Base-by-base conservation (phyloP, 2,888 invertebrate genomes). In the Osmoderma eremita region DNA sequence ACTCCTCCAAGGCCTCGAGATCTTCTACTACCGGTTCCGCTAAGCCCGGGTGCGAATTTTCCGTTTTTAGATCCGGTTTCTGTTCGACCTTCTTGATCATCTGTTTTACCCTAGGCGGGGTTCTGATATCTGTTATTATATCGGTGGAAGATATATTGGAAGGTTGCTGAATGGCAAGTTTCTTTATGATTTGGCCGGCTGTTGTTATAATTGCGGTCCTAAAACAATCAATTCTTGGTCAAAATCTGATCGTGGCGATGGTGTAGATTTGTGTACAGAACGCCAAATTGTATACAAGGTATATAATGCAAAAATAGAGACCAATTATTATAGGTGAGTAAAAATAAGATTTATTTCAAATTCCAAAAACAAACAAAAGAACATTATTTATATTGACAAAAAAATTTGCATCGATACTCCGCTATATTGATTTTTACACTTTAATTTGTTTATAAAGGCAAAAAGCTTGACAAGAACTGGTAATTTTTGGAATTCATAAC, bases 71-170 rank as follows among this genome's bases (percentile, higher is more conserved):
- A 10, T 79, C 75, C 58, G 15, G 6, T 65, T 67, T 68, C 36
- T 66, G 18, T 65, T 64, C 18, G 39, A 64, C 73, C 73, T 72
- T 77, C 71, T 81, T 82, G 75, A 84, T 78, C 50, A 66, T 65
- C 63, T 83, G 84, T 78, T 88, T 88, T 0, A 88, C 77, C 79
- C 86, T 88, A 3, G 89, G 88, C 17, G 89, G 88, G 70, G 89
- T 87, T 80, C 88, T 84, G 0, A 86, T 86, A 72, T 90, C 89
- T 5, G 84, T 78, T 8, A 86, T 82, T 20, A 87, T 80, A 38
- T 85, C 82, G 24, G 82, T 74, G 77, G 82, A 75, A 8, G 69
- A 54, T 36, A 45, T 36, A 10, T 24, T 49, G 22, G 24, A 30
- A 3, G 30, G 50, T 39, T 24, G 17, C 12, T 36, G 41, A 41